phyloP scores from a whole-genome alignment of 2,113 vertebrate species.

The Sphyrna mokarran region DNA sequence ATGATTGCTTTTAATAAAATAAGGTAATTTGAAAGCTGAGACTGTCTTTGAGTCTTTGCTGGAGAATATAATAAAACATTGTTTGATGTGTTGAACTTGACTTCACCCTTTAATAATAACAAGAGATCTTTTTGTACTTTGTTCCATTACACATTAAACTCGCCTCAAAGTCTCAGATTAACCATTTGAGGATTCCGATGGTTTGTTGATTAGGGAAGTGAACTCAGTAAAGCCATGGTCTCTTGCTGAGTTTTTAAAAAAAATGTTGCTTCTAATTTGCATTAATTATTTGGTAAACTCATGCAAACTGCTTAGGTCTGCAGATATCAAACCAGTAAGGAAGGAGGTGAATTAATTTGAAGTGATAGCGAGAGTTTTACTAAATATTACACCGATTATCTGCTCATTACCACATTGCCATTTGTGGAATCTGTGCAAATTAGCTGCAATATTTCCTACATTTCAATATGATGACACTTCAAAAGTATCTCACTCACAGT shows the following conservation, averaged over 20 bases:
- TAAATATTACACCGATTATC: not conserved
- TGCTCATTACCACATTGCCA: not conserved
- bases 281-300: not conserved
- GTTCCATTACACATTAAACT: not conserved
- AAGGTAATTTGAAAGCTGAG: not conserved
- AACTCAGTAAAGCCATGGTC: not conserved
- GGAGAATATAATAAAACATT: constrained; percentile 8
- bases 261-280: not conserved
- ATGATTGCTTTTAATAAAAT: not conserved
- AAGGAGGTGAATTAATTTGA: not conserved
- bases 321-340: not conserved
- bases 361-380: not conserved
- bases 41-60: not conserved
- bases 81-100: not conserved
- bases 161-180: not conserved
- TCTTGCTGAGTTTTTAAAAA: no score
- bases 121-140: constrained; percentile 17
- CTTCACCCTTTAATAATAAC: not conserved
- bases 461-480: not conserved
- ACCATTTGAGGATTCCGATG: not conserved
- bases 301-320: not conserved
- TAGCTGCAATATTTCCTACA: not conserved
- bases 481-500: not conserved
- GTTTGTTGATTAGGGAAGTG: not conserved
- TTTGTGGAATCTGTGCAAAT: not conserved